A percentile compares a stretch with the other conserved stretches of the same genome.
These are phyloP conservation scores for Clarias fuscus DNA, from an alignment of 2,797 vertebrate genomes.

Conservation along the genomic window DNA sequence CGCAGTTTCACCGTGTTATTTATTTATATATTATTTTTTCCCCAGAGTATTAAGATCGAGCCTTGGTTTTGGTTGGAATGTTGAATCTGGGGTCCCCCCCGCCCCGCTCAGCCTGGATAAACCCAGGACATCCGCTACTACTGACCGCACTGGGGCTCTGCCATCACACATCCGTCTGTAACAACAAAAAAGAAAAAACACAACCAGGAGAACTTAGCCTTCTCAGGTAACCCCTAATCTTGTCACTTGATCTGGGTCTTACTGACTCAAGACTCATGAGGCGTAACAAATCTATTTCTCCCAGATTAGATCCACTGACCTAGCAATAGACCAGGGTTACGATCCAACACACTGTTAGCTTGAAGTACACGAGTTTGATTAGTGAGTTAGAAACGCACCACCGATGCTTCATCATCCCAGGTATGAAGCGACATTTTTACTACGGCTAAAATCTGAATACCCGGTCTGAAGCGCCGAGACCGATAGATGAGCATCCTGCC, in stretches of 20 bases:
- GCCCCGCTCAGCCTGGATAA: slow-evolving; percentile 22
- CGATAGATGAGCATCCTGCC: neutral
- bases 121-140: slow-evolving; percentile 33
- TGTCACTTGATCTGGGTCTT: neutral
- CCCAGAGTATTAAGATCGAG: neutral
- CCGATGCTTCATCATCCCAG: neutral
- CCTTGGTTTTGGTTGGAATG: slow-evolving; percentile 13
- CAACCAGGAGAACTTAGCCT: neutral
- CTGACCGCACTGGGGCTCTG: slow-evolving; percentile 21
- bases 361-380: neutral
- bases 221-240: slow-evolving; percentile 3
- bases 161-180: slow-evolving; percentile 28
- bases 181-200: slow-evolving; percentile 27
- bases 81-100: slow-evolving; percentile 12
- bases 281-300: neutral
- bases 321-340: neutral
- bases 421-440: neutral
- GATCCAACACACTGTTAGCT: neutral
- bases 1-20: neutral
- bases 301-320: neutral
- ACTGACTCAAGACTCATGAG: neutral
- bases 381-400: neutral
- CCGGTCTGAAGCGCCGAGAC: neutral
- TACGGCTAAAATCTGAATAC: too few relatives aligned
- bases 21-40: too few relatives aligned